Percentiles rank a stretch among this genome's conserved stretches.
Evolutionary conservation across 1,140 invertebrate genomes (phyloP).

Genomic region (Holcopasites calliopsidis): DNA sequence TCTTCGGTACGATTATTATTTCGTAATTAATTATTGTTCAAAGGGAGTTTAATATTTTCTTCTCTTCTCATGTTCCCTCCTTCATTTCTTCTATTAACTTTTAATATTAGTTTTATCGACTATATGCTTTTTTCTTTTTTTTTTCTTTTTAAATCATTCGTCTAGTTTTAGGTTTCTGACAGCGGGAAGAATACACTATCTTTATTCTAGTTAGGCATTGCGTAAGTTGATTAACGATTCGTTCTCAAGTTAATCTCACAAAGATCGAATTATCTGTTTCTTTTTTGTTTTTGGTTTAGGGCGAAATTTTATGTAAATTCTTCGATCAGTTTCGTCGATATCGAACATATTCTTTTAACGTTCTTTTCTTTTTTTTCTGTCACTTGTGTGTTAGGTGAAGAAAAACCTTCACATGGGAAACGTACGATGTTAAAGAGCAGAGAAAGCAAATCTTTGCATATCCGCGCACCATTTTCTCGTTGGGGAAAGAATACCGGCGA

Average conservation of each 20-base stretch:
- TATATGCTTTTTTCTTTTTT: not conserved
- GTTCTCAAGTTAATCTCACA: too few species aligned
- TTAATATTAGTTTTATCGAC: conserved; percentile 11
- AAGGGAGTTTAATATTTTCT: not conserved
- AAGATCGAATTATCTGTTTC: too few species aligned
- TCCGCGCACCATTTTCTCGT: conserved; percentile 20
- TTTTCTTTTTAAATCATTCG: conserved; percentile 2
- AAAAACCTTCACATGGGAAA: not conserved
- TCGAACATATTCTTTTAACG: conserved; percentile 1
- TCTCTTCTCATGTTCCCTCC: not conserved
- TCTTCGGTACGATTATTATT: not conserved
- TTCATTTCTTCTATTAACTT: not conserved
- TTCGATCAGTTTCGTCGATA: too few species aligned
- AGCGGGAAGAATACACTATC: not conserved
- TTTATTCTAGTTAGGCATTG: not conserved
- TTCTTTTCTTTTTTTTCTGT: not conserved
- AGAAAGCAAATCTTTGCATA: conserved; percentile 27
- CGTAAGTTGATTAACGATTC: not conserved
- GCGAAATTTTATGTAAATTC: conserved; percentile 7
- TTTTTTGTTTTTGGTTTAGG: not conserved
- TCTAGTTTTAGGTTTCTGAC: conserved; percentile 11
- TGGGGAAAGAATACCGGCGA: conserved; percentile 38
- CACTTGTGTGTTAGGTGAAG: not conserved
- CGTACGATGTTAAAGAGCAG: conserved; percentile 29
- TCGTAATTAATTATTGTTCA: not conserved